Base-by-base conservation (phyloP, 2,797 vertebrate genomes). In the Lagodon rhomboides region DNA sequence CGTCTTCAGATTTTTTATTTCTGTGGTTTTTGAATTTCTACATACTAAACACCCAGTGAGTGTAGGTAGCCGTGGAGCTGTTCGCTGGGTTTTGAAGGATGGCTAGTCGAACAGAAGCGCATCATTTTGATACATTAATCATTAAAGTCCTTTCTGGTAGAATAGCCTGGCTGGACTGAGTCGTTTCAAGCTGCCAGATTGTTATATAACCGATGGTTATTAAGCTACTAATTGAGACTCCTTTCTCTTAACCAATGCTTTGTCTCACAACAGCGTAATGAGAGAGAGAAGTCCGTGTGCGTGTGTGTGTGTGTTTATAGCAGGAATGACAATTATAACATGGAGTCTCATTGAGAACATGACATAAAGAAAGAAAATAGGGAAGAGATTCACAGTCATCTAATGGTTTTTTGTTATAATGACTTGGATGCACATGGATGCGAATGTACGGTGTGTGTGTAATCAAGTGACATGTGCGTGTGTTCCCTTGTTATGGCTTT, bases 121-220 rank as follows among this genome's bases (percentile, higher is more conserved):
- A n/a, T 76, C 34, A 55, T 72, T 82, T 79, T 73, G 23, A 77
- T 38, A 13, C 62, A 58, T 61, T 47, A 59, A 66, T 73, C 12
- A 58, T 79, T 67, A 46, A 66, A 68, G 54, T 54, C 23, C 12
- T 69, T 65, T 43, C 5, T 73, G 15, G 27, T 46, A 43, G 12
- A 75, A 53, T 51, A 41, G 43, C 56, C 20, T 30, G 22, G 61
- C 78, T 84, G 43, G 18, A 51, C 75, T 75, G 58, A 64, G 50
- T 46, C 71, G 77, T 75, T 77, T 47, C 66, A 68, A 77, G 41
- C 74, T 74, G n/a, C 43, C 25, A 51, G 63, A 38, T 75, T 62
- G 77, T 85, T 85, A 68, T 67, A 41, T 77, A 83, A 90, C 67
- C 60, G 22, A 56, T 69, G 27, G 38, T 76, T 66, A 72, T 64